Percentiles rank a stretch among this genome's conserved stretches.
Conservation (phyloP, 2,113 vertebrate genomes). For the Pandion haliaetus region DNA sequence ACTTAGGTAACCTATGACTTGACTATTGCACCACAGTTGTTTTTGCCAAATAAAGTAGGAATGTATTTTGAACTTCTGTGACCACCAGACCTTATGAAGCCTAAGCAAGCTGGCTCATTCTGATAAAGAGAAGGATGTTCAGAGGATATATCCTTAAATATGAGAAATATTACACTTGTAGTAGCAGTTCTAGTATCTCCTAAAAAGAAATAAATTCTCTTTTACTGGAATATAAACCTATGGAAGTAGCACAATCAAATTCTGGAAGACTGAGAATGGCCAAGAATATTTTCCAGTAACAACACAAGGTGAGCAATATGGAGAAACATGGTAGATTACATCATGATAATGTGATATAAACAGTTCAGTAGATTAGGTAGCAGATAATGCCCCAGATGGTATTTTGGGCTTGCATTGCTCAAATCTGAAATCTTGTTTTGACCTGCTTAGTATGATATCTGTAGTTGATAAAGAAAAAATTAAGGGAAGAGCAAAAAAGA, state of each 20-base stretch:
- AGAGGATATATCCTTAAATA: background rate
- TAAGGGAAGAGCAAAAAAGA: background rate
- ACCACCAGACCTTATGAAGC: background rate
- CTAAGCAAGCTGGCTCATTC: background rate
- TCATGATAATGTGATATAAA: background rate
- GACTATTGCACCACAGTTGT: conserved; percentile 55
- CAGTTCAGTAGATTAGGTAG: background rate
- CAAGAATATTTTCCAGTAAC: background rate
- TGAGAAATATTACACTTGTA: background rate
- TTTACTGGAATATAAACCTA: background rate
- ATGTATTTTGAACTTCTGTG: background rate
- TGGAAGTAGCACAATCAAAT: background rate
- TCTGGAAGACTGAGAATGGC: background rate
- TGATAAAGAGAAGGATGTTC: background rate
- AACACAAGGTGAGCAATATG: background rate
- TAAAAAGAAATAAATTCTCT: background rate
- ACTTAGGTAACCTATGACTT: background rate
- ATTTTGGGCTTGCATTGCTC: background rate
- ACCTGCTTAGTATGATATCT: background rate
- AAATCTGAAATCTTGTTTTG: background rate
- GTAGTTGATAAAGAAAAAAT: background rate
- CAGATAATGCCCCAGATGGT: background rate
- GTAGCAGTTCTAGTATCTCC: background rate
- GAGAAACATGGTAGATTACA: background rate
- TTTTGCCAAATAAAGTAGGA: conserved; percentile 68